Conservation (phyloP, 1,140 invertebrate species). For the Bombus superbus region DNA sequence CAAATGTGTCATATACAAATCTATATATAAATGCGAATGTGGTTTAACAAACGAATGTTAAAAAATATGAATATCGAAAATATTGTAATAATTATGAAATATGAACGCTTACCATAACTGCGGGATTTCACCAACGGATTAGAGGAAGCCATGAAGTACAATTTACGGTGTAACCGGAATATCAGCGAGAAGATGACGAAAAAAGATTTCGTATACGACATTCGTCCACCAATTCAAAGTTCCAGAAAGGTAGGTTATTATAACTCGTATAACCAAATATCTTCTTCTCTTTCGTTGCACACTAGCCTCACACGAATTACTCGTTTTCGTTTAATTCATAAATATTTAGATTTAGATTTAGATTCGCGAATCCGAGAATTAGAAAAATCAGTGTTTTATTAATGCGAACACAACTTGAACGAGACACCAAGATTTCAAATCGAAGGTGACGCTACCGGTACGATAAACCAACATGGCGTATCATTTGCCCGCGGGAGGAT, state of each 20-base stretch:
- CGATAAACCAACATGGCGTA: background rate
- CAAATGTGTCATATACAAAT: too few species aligned
- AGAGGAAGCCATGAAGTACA: constrained; percentile 67
- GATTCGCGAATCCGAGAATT: background rate
- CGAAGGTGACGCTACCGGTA: constrained; percentile 11
- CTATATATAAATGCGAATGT: too few species aligned
- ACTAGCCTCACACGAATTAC: too few species aligned
- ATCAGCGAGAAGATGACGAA: constrained; percentile 76
- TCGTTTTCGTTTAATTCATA: background rate
- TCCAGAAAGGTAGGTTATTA: constrained; percentile 58
- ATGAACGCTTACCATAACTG: constrained; percentile 43
- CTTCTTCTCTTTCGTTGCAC: background rate
- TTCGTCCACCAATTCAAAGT: constrained; percentile 54
- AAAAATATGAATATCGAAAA: constrained; percentile 36
- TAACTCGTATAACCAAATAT: background rate
- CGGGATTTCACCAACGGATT: constrained; percentile 3
- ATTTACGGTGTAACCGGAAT: constrained; percentile 73
- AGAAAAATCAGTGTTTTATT: background rate
- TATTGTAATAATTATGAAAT: constrained; percentile 23
- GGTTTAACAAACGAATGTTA: background rate
- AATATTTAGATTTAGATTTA: background rate
- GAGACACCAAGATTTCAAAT: background rate
- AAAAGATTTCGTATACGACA: constrained; percentile 74
- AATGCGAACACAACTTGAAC: background rate
- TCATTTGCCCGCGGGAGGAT: background rate